Evolutionary conservation across 2,797 vertebrate genomes (phyloP).

Genomic region (Perodicticus potto): DNA sequence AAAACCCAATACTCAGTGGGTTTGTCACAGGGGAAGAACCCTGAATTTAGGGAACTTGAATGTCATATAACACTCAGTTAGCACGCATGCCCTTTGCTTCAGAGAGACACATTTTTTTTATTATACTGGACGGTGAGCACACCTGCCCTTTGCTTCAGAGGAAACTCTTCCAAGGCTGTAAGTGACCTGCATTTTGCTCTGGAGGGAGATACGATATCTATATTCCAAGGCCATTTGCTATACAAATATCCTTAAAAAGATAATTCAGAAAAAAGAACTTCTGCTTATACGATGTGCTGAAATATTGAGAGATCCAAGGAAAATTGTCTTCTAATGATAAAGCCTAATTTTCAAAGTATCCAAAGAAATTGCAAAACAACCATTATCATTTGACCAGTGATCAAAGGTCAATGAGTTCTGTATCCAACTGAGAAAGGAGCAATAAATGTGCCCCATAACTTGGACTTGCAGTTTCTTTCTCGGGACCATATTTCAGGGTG

Average conservation of each 20-base stretch:
- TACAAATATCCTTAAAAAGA: slow-evolving; percentile 58
- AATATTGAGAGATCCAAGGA: slow-evolving; percentile 21
- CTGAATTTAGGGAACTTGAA: neutral
- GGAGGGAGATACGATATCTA: neutral
- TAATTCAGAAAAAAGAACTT: slow-evolving; percentile 16
- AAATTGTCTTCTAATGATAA: slow-evolving; percentile 5
- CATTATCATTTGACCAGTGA: slow-evolving; percentile 9
- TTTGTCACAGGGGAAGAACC: neutral
- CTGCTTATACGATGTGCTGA: slow-evolving; percentile 31
- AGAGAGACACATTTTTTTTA: slow-evolving; percentile 6
- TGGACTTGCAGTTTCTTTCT: neutral
- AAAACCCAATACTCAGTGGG: neutral
- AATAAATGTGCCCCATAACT: neutral
- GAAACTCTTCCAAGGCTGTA: neutral
- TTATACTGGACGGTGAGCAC: neutral
- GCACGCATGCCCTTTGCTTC: slow-evolving; percentile 26
- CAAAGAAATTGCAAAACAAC: slow-evolving; percentile 28
- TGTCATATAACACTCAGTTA: neutral
- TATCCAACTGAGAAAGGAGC: neutral
- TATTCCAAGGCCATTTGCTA: slow-evolving; percentile 56
- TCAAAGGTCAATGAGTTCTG: neutral
- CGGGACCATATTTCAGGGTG: neutral
- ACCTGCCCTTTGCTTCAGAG: neutral
- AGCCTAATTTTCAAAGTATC: neutral
- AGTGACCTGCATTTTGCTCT: neutral